Percentiles rank a stretch among this genome's conserved stretches.
Conservation (phyloP, 2,888 invertebrate genomes). For the Arrhopalites spinosus region DNA sequence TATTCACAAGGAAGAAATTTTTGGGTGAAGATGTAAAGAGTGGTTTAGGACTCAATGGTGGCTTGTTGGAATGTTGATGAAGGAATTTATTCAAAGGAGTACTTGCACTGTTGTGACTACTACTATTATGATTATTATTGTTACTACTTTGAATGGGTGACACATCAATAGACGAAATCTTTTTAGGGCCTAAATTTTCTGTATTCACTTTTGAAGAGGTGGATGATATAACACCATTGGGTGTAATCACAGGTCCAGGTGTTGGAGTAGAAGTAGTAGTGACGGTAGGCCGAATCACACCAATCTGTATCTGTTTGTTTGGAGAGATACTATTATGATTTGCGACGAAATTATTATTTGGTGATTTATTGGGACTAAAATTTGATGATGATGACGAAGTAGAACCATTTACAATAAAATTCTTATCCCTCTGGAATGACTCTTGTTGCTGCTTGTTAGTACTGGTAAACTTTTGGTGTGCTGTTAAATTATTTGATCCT, state of each 20-base stretch:
- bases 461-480: conserved; percentile 2
- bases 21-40: conserved; percentile 51
- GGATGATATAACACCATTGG: conserved; percentile 1
- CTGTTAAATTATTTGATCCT: conserved; percentile 28
- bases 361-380: background rate
- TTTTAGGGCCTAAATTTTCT: background rate
- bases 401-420: conserved; percentile 17
- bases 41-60: conserved; percentile 55
- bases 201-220: background rate
- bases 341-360: conserved; percentile 18
- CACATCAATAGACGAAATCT: conserved; percentile 12
- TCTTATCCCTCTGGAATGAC: conserved; percentile 13
- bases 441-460: background rate
- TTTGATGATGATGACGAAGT: background rate
- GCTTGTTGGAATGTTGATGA: conserved; percentile 37
- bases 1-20: conserved; percentile 25
- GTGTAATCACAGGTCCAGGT: background rate
- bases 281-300: conserved; percentile 63
- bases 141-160: conserved; percentile 32
- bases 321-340: conserved; percentile 17
- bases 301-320: conserved; percentile 64
- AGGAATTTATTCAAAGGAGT: background rate
- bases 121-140: background rate
- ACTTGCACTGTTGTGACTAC: conserved; percentile 6
- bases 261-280: background rate